Evolutionary conservation across 1,140 invertebrate genomes (phyloP), one percentile per base, ranked within the genome.

Genomic region (Paralvinella palmiformis): DNA sequence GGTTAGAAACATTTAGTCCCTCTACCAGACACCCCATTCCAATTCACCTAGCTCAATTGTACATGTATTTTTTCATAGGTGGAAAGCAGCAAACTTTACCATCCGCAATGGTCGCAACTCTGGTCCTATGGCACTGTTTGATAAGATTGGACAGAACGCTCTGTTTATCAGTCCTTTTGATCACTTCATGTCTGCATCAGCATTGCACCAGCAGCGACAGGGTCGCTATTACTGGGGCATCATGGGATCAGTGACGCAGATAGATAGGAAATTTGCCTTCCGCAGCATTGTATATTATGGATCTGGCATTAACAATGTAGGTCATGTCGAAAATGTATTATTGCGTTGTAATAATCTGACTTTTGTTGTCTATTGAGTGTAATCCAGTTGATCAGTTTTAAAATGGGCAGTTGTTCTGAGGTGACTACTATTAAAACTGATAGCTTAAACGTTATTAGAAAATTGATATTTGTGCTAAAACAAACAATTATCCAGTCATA

Each of bases 161-260:
- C 1, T 62, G 13, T 22, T 62, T 22, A 10, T 62, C 1, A 37
- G 31, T 13, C 45, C 60, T 5, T 62, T 62, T 27, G 22, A n/a
- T 2, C 44, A 62, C 15, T 62, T 62, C 44, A 62, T 62, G 60
- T 29, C 60, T 27, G 22, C 32, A 1, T 62, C 60, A 5, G 58
- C 37, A 13, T 17, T 37, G 13, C 35, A 60, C 24, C 4, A 33
- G 15, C 17, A 60, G 2, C 6, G 5, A 13, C 29, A 44, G 10
- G 5, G 20, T 17, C 20, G 32, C 32, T 44, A 71, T 13, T 22
- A 17, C 44, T 72, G 67, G 59, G 74, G 74, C 17, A 63, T 74
- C 20, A 75, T 75, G 72, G 72, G 74, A 52, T 63, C 57, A 20
- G 69, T 72, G n/a, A 57, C 68, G 36, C 41, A 22, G 13, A 64